phyloP scores from a whole-genome alignment of 2,888 invertebrate genomes.

The Isotomurus palustris region DNA sequence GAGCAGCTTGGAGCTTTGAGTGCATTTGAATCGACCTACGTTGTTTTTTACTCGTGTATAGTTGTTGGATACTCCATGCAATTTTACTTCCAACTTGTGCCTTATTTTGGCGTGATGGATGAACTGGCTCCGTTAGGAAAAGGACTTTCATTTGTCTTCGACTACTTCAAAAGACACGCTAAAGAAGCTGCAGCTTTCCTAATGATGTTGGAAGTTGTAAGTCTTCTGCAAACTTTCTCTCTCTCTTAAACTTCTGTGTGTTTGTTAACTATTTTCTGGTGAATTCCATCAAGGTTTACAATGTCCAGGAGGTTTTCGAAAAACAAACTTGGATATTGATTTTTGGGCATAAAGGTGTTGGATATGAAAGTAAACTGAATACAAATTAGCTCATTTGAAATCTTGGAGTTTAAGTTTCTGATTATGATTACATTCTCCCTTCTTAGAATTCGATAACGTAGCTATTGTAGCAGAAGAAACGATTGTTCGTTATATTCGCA shows the following conservation, averaged over 20 bases:
- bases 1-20: neutral
- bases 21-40: constrained; percentile 9
- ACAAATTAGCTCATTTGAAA: neutral
- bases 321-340: constrained; percentile 27
- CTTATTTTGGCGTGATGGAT: constrained; percentile 13
- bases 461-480: constrained; percentile 32
- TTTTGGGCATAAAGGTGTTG: constrained; percentile 25
- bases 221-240: too few relatives aligned
- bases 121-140: constrained; percentile 36
- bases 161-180: constrained; percentile 28
- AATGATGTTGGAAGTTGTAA: constrained; percentile 34
- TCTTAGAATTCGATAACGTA: neutral
- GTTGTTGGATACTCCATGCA: constrained; percentile 22
- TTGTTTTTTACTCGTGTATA: constrained; percentile 13
- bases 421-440: neutral
- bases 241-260: neutral
- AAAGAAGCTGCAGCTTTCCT: constrained; percentile 23
- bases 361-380: constrained; percentile 31
- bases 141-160: constrained; percentile 19
- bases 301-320: constrained; percentile 28
- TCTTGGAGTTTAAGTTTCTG: neutral
- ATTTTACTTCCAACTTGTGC: constrained; percentile 21
- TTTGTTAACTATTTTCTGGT: neutral
- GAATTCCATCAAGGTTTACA: constrained; percentile 18
- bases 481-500: constrained; percentile 24